These are phyloP conservation scores for Melinopterus prodromus DNA, from an alignment of 2,888 invertebrate genomes.

Conservation along the genomic window DNA sequence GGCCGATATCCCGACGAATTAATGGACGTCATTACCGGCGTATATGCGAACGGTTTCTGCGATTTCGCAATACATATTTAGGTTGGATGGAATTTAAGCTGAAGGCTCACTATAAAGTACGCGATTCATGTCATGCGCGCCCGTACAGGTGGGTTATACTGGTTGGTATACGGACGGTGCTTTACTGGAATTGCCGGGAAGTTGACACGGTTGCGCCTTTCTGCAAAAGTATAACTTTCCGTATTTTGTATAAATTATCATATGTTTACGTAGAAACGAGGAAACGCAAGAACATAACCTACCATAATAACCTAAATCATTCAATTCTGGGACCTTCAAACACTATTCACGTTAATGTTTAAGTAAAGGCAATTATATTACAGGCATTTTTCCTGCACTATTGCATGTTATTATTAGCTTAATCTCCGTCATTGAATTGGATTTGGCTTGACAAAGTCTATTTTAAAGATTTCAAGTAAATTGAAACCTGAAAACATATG, in stretches of 20 bases:
- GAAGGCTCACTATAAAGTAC: not conserved
- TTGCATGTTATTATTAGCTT: too few relatives aligned
- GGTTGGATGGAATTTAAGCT: not conserved
- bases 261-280: not conserved
- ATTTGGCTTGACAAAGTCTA: too few relatives aligned
- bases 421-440: too few relatives aligned
- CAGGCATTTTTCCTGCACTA: too few relatives aligned
- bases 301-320: too few relatives aligned
- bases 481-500: too few relatives aligned
- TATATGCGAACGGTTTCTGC: not conserved
- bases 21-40: not conserved
- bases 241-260: not conserved
- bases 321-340: too few relatives aligned
- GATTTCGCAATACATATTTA: not conserved
- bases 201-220: not conserved
- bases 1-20: conserved; percentile 4
- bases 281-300: not conserved
- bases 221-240: not conserved
- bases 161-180: not conserved
- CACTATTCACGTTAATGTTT: too few relatives aligned
- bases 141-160: not conserved
- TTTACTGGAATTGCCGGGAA: not conserved
- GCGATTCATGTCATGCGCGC: not conserved
- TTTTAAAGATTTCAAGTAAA: too few relatives aligned
- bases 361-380: too few relatives aligned